A percentile compares a stretch with the other conserved stretches of the same genome.
These are phyloP conservation scores for Artibeus jamaicensis DNA, from an alignment of 2,797 vertebrate genomes.

Conservation along the genomic window DNA sequence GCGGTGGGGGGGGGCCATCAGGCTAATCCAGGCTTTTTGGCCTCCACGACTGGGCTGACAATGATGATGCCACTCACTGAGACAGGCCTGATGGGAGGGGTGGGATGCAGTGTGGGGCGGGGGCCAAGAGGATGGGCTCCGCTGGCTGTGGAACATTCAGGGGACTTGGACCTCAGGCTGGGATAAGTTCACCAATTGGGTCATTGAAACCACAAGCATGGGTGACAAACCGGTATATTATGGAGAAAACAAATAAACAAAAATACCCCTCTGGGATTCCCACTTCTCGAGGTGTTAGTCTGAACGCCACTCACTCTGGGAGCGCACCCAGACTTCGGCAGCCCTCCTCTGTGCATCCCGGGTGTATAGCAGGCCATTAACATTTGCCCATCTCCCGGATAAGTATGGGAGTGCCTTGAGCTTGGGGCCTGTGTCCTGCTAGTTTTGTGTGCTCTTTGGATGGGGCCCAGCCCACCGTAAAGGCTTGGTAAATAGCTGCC, in stretches of 20 bases:
- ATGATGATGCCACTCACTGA: background rate
- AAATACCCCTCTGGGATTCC: background rate
- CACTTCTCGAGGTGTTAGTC: background rate
- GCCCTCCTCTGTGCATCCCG: background rate
- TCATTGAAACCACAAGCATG: background rate
- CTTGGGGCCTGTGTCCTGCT: background rate
- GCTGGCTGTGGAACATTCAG: background rate
- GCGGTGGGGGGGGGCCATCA: too few species aligned
- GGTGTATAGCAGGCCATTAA: rapidly evolving
- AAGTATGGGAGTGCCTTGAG: background rate
- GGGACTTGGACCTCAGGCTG: background rate
- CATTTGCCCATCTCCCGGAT: rapidly evolving
- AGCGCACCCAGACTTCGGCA: background rate
- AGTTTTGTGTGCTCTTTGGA: background rate
- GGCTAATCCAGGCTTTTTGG: background rate
- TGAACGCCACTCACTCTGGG: background rate
- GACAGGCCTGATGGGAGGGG: background rate
- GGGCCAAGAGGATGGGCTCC: background rate
- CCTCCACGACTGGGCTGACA: rapidly evolving
- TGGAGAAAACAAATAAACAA: background rate
- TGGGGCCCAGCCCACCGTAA: rapidly evolving
- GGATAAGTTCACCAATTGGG: background rate
- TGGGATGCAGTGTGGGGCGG: background rate
- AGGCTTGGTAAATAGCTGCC: background rate
- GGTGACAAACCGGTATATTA: background rate